phyloP scores from a whole-genome alignment of 2,888 invertebrate species.

The Tortrix viridana region DNA sequence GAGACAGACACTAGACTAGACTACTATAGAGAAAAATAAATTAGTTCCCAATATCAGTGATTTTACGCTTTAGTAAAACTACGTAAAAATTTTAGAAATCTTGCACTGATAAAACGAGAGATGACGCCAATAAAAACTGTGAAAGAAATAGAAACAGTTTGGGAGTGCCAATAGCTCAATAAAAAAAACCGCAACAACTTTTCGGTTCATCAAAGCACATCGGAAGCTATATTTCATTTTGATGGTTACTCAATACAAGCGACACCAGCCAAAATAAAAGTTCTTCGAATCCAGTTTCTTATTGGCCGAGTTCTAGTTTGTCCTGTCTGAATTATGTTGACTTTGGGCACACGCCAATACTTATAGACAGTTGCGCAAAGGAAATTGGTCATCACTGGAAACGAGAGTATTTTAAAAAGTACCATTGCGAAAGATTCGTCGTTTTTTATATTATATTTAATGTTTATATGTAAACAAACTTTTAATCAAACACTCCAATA shows the following conservation, averaged over 20 bases:
- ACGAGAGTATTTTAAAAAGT: constrained; percentile 21
- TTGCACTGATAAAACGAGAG: neutral
- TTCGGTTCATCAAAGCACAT: constrained; percentile 19
- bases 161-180: neutral
- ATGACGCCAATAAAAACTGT: constrained; percentile 11
- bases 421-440: constrained; percentile 16
- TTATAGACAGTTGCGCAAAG: constrained; percentile 39
- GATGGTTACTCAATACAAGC: constrained; percentile 41
- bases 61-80: too few species aligned
- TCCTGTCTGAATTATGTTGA: constrained; percentile 42
- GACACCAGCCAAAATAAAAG: constrained; percentile 42
- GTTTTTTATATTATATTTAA: constrained; percentile 3
- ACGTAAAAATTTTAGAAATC: neutral
- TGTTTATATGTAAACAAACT: constrained; percentile 7
- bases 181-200: constrained; percentile 8
- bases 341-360: constrained; percentile 50
- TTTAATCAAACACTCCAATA: constrained; percentile 3
- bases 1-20: too few species aligned
- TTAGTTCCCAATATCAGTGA: too few species aligned
- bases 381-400: constrained; percentile 32
- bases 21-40: too few species aligned
- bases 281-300: constrained; percentile 41
- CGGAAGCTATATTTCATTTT: constrained; percentile 39
- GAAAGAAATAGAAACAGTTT: neutral
- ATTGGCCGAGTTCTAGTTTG: constrained; percentile 38